Conservation (phyloP, 2,888 invertebrate species). For the Habrosyne pyritoides region DNA sequence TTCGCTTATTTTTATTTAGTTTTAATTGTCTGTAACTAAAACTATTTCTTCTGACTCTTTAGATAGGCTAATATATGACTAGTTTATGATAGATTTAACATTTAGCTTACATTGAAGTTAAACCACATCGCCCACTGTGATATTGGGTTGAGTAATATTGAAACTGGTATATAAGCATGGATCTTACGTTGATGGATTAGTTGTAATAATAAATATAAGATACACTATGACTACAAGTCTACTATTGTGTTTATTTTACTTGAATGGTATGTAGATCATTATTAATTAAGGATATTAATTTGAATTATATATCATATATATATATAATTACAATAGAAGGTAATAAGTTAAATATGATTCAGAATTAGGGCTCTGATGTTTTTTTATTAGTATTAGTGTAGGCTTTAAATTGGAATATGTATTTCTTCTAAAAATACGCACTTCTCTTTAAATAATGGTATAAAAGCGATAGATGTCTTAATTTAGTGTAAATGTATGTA, state of each 20-base stretch:
- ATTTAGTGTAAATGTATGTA: not conserved
- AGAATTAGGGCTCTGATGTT: not conserved
- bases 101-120: slow-evolving; percentile 42
- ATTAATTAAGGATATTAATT: not conserved
- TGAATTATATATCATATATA: no score
- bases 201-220: slow-evolving; percentile 31
- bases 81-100: slow-evolving; percentile 23
- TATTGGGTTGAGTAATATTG: slow-evolving; percentile 66
- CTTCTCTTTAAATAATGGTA: no score
- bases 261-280: not conserved
- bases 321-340: no score
- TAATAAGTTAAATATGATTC: not conserved
- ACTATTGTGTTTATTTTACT: not conserved
- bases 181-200: slow-evolving; percentile 67
- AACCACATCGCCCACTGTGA: slow-evolving; percentile 81
- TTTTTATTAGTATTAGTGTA: not conserved
- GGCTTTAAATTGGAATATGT: not conserved
- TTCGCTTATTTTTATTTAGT: not conserved
- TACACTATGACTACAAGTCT: slow-evolving; percentile 10
- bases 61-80: slow-evolving; percentile 20
- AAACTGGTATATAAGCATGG: slow-evolving; percentile 59
- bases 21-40: not conserved
- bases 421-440: not conserved
- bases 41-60: slow-evolving; percentile 6
- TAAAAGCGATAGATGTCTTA: not conserved